phyloP scores from a whole-genome alignment of 2,888 invertebrate species.

The Napeogenes inachia region DNA sequence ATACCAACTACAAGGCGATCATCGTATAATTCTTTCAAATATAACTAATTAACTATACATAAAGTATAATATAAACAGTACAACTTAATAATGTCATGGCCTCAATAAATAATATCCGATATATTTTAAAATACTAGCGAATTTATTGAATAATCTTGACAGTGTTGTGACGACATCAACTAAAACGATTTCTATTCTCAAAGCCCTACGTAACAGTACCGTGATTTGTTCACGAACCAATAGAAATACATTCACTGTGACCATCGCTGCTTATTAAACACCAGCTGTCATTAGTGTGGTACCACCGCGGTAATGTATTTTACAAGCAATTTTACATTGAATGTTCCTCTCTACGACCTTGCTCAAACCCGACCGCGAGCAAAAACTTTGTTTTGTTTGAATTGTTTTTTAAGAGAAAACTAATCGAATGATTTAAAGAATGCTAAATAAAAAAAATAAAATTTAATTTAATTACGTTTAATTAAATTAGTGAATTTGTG shows the following conservation, averaged over 20 bases:
- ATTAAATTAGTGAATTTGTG: constrained; percentile 23
- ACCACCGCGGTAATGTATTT: constrained; percentile 21
- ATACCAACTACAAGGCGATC: not conserved
- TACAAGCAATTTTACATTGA: constrained; percentile 25
- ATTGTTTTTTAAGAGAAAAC: constrained; percentile 39
- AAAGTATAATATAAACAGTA: not conserved
- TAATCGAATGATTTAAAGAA: constrained; percentile 28
- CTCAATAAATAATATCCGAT: constrained; percentile 39
- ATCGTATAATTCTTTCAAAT: not conserved
- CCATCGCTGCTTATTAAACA: constrained; percentile 10
- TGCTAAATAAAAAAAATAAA: constrained; percentile 7
- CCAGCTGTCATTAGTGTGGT: too few relatives aligned
- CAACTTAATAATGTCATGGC: constrained; percentile 29
- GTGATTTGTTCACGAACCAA: constrained; percentile 14
- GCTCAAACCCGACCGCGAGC: constrained; percentile 36
- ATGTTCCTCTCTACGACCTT: constrained; percentile 40
- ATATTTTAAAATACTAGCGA: constrained; percentile 45
- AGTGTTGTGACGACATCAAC: constrained; percentile 50
- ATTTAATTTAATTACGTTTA: constrained; percentile 20
- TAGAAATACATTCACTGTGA: constrained; percentile 1
- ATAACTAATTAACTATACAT: not conserved
- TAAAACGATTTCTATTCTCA: constrained; percentile 48
- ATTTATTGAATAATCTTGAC: constrained; percentile 53
- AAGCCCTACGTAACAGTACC: constrained; percentile 30
- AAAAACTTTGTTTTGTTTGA: constrained; percentile 52